Evolutionary conservation across 1,140 invertebrate species (phyloP).

Genomic region (Solenopsis invicta): DNA sequence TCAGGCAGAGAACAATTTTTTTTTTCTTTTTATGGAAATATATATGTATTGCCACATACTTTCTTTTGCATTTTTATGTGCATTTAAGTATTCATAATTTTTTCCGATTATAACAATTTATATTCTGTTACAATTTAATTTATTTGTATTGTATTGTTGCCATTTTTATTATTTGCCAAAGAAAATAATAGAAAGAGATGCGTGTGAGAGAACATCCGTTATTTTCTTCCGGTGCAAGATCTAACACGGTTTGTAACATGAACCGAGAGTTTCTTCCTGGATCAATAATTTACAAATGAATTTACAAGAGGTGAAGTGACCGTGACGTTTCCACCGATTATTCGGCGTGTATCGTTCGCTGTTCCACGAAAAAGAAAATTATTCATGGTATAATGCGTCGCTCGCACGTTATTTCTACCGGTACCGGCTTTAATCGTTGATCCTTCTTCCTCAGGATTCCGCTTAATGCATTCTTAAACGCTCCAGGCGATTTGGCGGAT

Average conservation of each 20-base stretch:
- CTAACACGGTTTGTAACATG: not conserved
- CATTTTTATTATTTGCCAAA: not conserved
- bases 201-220: not conserved
- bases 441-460: not conserved
- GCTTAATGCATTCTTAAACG: constrained; percentile 5
- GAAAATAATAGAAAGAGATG: not conserved
- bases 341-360: not conserved
- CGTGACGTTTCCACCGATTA: constrained; percentile 50
- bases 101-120: not conserved
- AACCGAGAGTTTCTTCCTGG: constrained; percentile 15
- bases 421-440: not conserved
- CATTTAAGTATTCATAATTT: no score
- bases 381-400: constrained; percentile 26
- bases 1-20: not conserved
- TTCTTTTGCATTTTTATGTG: not conserved
- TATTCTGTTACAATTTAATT: not conserved
- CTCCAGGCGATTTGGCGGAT: not conserved
- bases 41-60: not conserved
- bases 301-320: constrained; percentile 65
- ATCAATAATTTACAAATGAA: constrained; percentile 69
- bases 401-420: constrained; percentile 13
- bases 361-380: constrained; percentile 31
- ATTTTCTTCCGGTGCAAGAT: not conserved
- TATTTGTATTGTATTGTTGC: not conserved
- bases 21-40: no score